Evolutionary conservation across 2,113 vertebrate species (phyloP).

Genomic region (Alectura lathami): DNA sequence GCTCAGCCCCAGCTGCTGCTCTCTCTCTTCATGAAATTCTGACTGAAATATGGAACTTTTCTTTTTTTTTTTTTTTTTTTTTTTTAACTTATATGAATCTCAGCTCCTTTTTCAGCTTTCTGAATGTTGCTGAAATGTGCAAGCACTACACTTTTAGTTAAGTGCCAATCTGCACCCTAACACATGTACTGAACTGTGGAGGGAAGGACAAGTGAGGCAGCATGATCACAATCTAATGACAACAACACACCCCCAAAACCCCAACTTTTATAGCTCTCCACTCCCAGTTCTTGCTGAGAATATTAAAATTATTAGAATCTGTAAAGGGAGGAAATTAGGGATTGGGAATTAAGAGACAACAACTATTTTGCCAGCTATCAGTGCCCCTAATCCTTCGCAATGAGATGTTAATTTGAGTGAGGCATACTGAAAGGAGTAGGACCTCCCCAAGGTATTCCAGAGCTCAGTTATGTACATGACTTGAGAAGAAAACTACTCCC

Average conservation of each 20-base stretch:
- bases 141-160: background rate
- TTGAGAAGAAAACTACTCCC: background rate
- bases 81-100: background rate
- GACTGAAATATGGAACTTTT: background rate
- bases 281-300: background rate
- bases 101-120: background rate
- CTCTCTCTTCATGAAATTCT: background rate
- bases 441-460: background rate
- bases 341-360: background rate
- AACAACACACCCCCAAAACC: background rate
- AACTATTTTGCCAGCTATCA: background rate
- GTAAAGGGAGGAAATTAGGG: background rate
- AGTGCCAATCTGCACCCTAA: background rate
- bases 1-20: constrained; percentile 44
- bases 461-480: background rate
- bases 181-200: background rate
- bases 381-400: background rate
- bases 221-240: background rate
- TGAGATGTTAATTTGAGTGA: background rate
- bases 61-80: background rate
- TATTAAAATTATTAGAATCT: background rate
- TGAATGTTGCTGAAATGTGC: background rate
- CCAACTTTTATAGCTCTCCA: background rate
- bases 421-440: background rate
- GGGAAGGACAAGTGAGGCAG: background rate